Evolutionary conservation across 2,888 invertebrate species (phyloP), one percentile per base, ranked within the genome.

Genomic region (Keiferia lycopersicella): DNA sequence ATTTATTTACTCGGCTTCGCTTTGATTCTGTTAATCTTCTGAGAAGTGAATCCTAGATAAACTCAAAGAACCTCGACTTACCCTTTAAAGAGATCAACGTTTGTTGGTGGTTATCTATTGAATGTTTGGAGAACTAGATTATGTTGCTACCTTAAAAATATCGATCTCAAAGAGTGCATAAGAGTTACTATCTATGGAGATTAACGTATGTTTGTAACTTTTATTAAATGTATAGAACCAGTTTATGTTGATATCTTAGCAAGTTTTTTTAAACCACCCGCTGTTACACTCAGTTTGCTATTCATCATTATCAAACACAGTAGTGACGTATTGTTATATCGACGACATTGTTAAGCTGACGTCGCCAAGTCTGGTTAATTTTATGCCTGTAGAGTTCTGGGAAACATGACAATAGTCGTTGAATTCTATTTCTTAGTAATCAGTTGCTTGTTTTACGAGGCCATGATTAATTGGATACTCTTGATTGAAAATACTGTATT

Each of bases 11-110:
- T 60, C 50, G 48, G 45, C 57, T 45, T 50, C 18, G 56, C 61
- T 58, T 62, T 64, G 64, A 62, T 65, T 61, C 22, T 34, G 60
- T 59, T 26, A 8, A 53, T 63, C 57, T 61, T 67, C 58, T 60
- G 63, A 50, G 34, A 50, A 61, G 50, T 61, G 20, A 48, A 48
- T 60, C 30, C 14, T 16, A 18, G 18, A 38, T 22, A 16, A 3
- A 16, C 10, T 16, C 38, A 58, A 16, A 18, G 18, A 58, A 10
- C 39, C 10, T 39, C 39, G 8, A 10, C 39, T 39, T 26, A 26
- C 26, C 26, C 26, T 26, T 26, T 2, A 4, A 6, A 26, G 26
- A 26, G 26, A 26, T 6, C 26, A 26, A 26, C 26, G 39, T 8
- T 39, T 12, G 2, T 39, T 39, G 39, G 11, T 39, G 2, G 1